These are phyloP conservation scores for Oenanthe melanoleuca DNA, from an alignment of 2,113 vertebrate species.

Conservation along the genomic window DNA sequence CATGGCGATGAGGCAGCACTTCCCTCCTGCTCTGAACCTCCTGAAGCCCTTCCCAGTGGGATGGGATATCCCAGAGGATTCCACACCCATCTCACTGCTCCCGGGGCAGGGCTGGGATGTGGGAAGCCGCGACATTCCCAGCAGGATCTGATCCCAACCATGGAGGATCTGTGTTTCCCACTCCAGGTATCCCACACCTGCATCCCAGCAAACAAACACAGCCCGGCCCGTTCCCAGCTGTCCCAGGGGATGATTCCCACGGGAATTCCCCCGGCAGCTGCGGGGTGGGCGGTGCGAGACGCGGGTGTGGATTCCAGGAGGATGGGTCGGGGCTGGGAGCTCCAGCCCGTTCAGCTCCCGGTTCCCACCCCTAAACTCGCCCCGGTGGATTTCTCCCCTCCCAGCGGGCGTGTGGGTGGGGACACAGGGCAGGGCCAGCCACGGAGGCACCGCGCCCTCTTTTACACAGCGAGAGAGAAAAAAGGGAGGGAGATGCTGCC, in stretches of 20 bases:
- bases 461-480: not conserved
- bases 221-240: not conserved
- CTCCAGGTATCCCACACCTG: not conserved
- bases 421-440: not conserved
- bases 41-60: fast-evolving
- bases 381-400: not conserved
- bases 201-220: not conserved
- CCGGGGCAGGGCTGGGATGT: fast-evolving
- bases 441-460: not conserved
- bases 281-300: not conserved
- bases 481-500: not conserved
- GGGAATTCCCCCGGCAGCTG: not conserved
- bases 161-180: not conserved
- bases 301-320: not conserved
- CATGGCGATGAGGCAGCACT: not conserved
- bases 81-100: fast-evolving
- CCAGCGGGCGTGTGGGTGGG: not conserved
- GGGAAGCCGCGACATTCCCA: not conserved
- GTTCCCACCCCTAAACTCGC: fast-evolving
- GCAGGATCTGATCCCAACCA: not conserved
- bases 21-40: not conserved
- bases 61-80: not conserved
- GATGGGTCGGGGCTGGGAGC: not conserved
- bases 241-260: fast-evolving
- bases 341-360: not conserved